Conservation (phyloP, 2,797 vertebrate species). For the Takifugu rubripes region DNA sequence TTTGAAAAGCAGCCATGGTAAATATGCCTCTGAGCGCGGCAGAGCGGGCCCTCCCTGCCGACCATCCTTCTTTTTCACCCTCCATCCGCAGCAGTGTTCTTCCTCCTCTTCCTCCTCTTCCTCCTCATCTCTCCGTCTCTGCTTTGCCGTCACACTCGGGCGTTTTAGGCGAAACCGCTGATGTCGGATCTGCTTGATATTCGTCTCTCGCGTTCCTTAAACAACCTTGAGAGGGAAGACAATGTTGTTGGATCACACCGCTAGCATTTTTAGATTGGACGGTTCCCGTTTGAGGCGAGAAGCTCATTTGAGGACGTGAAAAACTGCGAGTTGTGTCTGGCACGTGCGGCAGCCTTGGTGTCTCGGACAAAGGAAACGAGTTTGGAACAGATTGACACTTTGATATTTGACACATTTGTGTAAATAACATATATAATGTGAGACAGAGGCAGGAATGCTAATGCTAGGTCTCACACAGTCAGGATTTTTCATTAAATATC, state of each 20-base stretch:
- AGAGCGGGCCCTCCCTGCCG: conserved; percentile 37
- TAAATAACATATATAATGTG: no score
- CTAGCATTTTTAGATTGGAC: no score
- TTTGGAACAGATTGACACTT: neutral
- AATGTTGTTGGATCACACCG: neutral
- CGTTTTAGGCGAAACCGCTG: no score
- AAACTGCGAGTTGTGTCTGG: neutral
- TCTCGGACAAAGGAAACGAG: neutral
- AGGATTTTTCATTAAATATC: no score
- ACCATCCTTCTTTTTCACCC: conserved; percentile 43
- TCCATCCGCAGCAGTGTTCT: conserved; percentile 35
- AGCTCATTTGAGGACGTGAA: neutral
- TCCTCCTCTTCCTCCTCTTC: conserved; percentile 14
- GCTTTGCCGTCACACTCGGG: conserved; percentile 1
- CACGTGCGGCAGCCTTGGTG: neutral
- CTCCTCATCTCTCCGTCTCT: neutral
- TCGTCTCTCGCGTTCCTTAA: neutral
- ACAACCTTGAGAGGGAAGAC: neutral
- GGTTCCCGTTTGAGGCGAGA: no score
- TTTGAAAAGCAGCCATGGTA: conserved; percentile 61
- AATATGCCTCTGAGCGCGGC: conserved; percentile 60
- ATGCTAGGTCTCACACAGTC: no score
- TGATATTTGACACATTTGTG: no score
- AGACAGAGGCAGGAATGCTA: no score
- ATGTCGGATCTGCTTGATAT: neutral